A percentile compares a stretch with the other conserved stretches of the same genome.
phyloP scores from a whole-genome alignment of 2,888 invertebrate species.

The Mythimna vitellina region DNA sequence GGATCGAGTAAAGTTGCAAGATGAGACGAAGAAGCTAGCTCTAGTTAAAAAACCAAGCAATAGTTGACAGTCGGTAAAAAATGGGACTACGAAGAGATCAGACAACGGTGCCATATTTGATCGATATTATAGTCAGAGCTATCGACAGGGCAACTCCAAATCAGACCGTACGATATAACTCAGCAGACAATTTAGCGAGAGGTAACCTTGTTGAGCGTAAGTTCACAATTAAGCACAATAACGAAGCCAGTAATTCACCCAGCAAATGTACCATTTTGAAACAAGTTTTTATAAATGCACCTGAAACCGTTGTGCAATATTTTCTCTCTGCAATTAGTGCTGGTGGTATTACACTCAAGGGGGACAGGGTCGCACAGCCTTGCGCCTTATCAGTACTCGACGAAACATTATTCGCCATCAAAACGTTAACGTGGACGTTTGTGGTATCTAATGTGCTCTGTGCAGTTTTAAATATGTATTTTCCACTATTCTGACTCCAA shows the following conservation, averaged over 20 bases:
- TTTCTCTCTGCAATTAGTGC: conserved; percentile 35
- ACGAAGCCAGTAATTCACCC: conserved; percentile 18
- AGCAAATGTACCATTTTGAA: conserved; percentile 18
- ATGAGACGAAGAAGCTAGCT: neutral
- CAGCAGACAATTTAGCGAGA: neutral
- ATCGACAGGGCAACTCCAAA: neutral
- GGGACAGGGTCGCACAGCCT: conserved; percentile 54
- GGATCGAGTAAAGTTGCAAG: neutral
- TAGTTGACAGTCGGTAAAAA: neutral
- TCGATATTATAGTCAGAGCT: neutral
- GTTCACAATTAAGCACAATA: conserved; percentile 3
- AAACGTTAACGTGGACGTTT: conserved; percentile 16
- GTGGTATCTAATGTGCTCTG: neutral
- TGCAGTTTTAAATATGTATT: too few species aligned
- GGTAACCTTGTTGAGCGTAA: conserved; percentile 17
- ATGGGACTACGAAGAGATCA: neutral
- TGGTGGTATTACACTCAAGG: conserved; percentile 26
- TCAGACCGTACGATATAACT: conserved; percentile 4
- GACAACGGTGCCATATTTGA: neutral
- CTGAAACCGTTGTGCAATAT: conserved; percentile 27
- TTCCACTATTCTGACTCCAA: neutral
- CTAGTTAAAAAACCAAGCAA: neutral
- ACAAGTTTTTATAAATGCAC: conserved; percentile 6
- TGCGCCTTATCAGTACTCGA: conserved; percentile 56
- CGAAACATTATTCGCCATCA: conserved; percentile 39